A percentile compares a stretch with the other conserved stretches of the same genome.
Conservation (phyloP, 1,140 invertebrate genomes). For the Branchinecta lindahli region DNA sequence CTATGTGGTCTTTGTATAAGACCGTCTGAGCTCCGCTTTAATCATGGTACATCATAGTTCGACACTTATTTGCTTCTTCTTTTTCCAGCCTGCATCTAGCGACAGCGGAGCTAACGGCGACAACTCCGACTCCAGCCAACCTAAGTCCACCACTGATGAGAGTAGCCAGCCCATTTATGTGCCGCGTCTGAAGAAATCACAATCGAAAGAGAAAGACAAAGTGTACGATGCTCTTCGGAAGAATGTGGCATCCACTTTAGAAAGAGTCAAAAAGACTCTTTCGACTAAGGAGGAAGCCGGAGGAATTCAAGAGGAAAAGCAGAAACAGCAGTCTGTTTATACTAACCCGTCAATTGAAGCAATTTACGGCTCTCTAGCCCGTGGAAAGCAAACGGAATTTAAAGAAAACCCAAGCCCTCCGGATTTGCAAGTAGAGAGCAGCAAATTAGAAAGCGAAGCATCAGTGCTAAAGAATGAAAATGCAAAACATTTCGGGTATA, state of each 20-base stretch:
- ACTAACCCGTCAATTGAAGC: slow-evolving; percentile 20
- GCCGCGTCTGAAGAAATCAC: not conserved
- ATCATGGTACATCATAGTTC: no score
- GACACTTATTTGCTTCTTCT: no score
- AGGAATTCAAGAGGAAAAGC: not conserved
- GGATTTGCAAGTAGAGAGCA: no score
- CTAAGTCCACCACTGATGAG: not conserved
- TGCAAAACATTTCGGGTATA: no score
- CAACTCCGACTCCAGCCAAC: not conserved
- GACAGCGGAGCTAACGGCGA: not conserved
- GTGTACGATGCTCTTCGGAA: not conserved
- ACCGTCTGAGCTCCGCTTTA: no score
- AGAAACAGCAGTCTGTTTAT: slow-evolving; percentile 15
- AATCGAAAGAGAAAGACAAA: not conserved
- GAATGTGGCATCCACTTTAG: not conserved
- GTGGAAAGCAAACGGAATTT: not conserved
- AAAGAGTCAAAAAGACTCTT: not conserved
- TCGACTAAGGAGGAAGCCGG: not conserved
- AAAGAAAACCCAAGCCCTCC: no score
- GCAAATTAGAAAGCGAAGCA: no score
- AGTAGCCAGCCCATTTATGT: not conserved
- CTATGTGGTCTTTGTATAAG: no score
- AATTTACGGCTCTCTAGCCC: slow-evolving; percentile 18
- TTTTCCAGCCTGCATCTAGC: not conserved
- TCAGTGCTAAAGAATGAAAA: no score